phyloP scores from a whole-genome alignment of 2,888 invertebrate species.

The Lymantria monacha region DNA sequence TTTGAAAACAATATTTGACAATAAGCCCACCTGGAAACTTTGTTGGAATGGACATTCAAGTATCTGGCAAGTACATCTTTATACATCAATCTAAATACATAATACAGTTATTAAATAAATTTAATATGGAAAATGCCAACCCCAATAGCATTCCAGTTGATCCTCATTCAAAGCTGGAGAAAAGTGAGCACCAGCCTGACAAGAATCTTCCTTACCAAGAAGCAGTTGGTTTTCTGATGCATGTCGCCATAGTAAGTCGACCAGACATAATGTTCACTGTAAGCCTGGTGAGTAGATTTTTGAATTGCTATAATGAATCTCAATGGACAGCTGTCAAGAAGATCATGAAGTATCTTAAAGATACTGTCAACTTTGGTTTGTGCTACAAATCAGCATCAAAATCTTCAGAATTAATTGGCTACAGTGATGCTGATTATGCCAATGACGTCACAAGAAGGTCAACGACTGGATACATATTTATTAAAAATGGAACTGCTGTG shows the following conservation, averaged over 20 bases:
- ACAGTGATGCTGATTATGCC: conserved; percentile 36
- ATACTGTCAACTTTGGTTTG: conserved; percentile 30
- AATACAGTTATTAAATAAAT: conserved; percentile 28
- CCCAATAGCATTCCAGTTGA: conserved; percentile 10
- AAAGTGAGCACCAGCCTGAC: neutral
- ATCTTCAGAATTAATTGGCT: conserved; percentile 19
- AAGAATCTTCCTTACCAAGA: conserved; percentile 15
- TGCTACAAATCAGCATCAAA: conserved; percentile 22
- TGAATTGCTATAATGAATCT: conserved; percentile 19
- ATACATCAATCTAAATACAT: conserved; percentile 23
- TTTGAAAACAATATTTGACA: neutral
- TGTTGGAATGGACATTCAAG: conserved; percentile 22
- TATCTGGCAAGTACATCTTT: neutral
- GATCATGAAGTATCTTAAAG: conserved; percentile 26
- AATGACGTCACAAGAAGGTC: conserved; percentile 31
- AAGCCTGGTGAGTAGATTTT: conserved; percentile 27
- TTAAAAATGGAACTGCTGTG: conserved; percentile 27
- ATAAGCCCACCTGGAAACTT: conserved; percentile 10
- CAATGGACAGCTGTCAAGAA: conserved; percentile 23
- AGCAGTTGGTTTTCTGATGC: conserved; percentile 27
- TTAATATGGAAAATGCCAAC: conserved; percentile 26
- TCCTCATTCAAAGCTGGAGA: conserved; percentile 9
- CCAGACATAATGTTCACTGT: conserved; percentile 20
- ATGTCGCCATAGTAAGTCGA: conserved; percentile 23
- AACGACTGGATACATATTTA: conserved; percentile 32